A percentile compares a stretch with the other conserved stretches of the same genome.
Conservation (phyloP, 2,113 vertebrate genomes). For the Platanista minor region DNA sequence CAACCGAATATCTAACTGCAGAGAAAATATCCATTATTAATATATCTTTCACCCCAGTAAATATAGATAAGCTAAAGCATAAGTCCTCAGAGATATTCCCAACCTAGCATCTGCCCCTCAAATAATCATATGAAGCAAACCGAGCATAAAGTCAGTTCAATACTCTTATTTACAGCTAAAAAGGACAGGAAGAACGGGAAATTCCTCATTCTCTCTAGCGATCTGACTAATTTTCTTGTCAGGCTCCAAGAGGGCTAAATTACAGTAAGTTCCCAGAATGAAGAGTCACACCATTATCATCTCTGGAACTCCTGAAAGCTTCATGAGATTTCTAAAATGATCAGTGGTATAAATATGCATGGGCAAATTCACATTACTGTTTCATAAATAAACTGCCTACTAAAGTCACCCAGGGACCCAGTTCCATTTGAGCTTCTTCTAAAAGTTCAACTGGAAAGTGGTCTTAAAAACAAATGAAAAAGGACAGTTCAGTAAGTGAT, state of each 20-base stretch:
- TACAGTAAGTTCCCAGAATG: not conserved
- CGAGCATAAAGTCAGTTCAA: not conserved
- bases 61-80: not conserved
- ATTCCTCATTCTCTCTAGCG: not conserved
- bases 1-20: conserved; percentile 13
- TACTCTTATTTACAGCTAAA: not conserved
- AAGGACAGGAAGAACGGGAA: conserved; percentile 36
- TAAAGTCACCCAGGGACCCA: not conserved
- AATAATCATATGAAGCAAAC: conserved; percentile 19
- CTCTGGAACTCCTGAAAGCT: conserved; percentile 1
- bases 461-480: conserved; percentile 29
- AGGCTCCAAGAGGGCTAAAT: not conserved
- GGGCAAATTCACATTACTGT: not conserved
- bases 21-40: conserved; percentile 9
- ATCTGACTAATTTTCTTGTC: conserved; percentile 16
- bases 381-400: conserved; percentile 23
- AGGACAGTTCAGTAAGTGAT: not conserved
- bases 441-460: not conserved
- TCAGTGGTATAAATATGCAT: not conserved
- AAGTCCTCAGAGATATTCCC: not conserved
- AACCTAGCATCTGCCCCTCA: not conserved
- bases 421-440: not conserved
- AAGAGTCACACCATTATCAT: not conserved
- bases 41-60: conserved; percentile 16
- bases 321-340: conserved; percentile 42